Evolutionary conservation across 2,888 invertebrate genomes (phyloP), one percentile per base, ranked within the genome.

Genomic region (Metallyticus violacea): DNA sequence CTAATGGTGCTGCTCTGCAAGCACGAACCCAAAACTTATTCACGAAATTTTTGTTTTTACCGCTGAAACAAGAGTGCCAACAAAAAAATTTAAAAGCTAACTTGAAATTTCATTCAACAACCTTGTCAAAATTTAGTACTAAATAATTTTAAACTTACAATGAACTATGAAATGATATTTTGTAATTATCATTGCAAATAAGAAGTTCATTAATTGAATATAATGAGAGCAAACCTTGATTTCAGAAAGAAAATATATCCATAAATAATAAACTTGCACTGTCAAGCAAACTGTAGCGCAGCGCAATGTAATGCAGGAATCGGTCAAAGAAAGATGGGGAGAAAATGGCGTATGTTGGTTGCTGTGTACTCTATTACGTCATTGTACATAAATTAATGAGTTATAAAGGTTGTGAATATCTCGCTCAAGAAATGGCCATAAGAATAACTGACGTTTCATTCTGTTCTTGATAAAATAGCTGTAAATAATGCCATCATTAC

Each of bases 401-500:
- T 62, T 62, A 62, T 15, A 15, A 62, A 62, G 9, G 40, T 2
- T 62, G 40, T 62, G 40, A 62, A 22, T 15, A 1, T 6, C 22
- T 15, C 15, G 40, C 3, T 0, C 2, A 62, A 62, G 40, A 62
- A 15, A 62, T 62, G 40, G 40, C 9, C 15, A 62, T 15, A 62
- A 62, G 15, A 15, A 62, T 62, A 62, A 6, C 22, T 22, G 40
- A 62, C 9, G 40, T 62, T 3, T 62, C 40, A 9, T 62, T 62
- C 40, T 15, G 15, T 4, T 62, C 22, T 62, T 62, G 15, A 22
- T 62, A 62, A 62, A 62, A 15, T 15, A 62, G 15, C 15, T 15
- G n/a, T 81, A 83, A 62, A 89, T 85, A 88, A 96, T 96, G 95
- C 95, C 95, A 89, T 95, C 95, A 87, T 92, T 96, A 90, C 92